Evolutionary conservation across 37 sponge, comb jelly and placozoan genomes (phyloP).

Genomic region (Aphrocallistes beatrix): DNA sequence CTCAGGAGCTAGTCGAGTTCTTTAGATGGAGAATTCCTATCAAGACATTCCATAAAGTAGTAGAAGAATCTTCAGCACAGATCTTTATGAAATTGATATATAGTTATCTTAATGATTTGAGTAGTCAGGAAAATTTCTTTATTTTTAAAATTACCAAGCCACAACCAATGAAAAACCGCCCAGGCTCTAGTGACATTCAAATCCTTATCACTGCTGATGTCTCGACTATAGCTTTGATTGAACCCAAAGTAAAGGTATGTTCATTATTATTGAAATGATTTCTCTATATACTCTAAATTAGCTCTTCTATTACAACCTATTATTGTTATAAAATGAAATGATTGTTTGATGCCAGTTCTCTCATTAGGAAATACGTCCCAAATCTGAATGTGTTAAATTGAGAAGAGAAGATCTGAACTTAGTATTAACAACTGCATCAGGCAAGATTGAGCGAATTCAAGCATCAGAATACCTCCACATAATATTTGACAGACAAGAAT

Average conservation of each 20-base stretch:
- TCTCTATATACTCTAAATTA: too few relatives aligned
- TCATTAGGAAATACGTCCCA: background rate
- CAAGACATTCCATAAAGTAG: constrained; percentile 3
- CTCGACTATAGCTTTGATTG: background rate
- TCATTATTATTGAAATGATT: too few relatives aligned
- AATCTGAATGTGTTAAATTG: background rate
- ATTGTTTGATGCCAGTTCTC: background rate
- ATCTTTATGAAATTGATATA: background rate
- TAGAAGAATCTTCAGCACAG: background rate
- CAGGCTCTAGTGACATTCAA: background rate
- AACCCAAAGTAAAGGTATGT: background rate
- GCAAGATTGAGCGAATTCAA: background rate
- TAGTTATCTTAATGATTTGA: background rate
- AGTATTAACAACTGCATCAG: background rate
- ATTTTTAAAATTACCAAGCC: background rate
- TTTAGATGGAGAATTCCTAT: background rate
- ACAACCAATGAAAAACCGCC: background rate
- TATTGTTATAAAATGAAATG: background rate
- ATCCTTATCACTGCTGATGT: background rate
- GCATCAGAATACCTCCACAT: background rate
- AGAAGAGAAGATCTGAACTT: background rate
- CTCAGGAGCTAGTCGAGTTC: background rate
- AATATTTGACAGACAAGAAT: background rate
- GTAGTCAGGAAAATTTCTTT: background rate
- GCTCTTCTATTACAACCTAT: background rate